A percentile compares a stretch with the other conserved stretches of the same genome.
These are phyloP conservation scores for Toxotes jaculatrix DNA, from an alignment of 2,113 vertebrate genomes.

Conservation along the genomic window DNA sequence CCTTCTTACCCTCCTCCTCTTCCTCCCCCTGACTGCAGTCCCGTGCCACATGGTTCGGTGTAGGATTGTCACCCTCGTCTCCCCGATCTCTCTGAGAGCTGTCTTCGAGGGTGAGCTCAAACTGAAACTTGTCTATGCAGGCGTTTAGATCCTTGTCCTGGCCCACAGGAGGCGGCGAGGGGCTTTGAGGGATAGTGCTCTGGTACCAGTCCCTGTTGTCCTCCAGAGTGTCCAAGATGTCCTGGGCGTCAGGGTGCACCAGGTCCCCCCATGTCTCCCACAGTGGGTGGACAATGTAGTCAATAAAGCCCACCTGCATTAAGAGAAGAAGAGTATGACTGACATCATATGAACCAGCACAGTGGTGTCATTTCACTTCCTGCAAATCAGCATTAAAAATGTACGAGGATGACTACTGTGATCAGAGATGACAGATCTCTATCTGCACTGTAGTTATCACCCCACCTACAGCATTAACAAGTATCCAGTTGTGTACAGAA, in stretches of 20 bases:
- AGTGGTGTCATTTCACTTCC: slow-evolving; percentile 47
- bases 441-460: slow-evolving; percentile 41
- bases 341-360: slow-evolving; percentile 22
- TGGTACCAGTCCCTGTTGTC: slow-evolving; percentile 97
- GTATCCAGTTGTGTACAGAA: slow-evolving; percentile 29
- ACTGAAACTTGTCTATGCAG: slow-evolving; percentile 85
- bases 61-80: slow-evolving; percentile 54
- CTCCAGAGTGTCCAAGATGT: slow-evolving; percentile 93
- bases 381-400: slow-evolving; percentile 70
- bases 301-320: slow-evolving; percentile 92
- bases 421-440: slow-evolving; percentile 61
- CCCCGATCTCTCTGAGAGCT: slow-evolving; percentile 61
- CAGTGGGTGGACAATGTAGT: slow-evolving; percentile 94
- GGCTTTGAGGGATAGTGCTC: slow-evolving; percentile 92
- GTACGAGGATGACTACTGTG: slow-evolving; percentile 63
- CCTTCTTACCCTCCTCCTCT: slow-evolving; percentile 61
- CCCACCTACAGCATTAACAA: slow-evolving; percentile 49
- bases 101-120: slow-evolving; percentile 84
- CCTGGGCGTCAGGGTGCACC: slow-evolving; percentile 93
- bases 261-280: slow-evolving; percentile 97
- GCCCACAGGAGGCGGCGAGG: slow-evolving; percentile 85
- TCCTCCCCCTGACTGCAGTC: slow-evolving; percentile 66
- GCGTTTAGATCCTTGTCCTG: slow-evolving; percentile 82
- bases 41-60: slow-evolving; percentile 76
- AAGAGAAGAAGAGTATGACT: slow-evolving; percentile 35